These are phyloP conservation scores for Thelaira solivaga DNA, from an alignment of 2,888 invertebrate species.

Conservation along the genomic window DNA sequence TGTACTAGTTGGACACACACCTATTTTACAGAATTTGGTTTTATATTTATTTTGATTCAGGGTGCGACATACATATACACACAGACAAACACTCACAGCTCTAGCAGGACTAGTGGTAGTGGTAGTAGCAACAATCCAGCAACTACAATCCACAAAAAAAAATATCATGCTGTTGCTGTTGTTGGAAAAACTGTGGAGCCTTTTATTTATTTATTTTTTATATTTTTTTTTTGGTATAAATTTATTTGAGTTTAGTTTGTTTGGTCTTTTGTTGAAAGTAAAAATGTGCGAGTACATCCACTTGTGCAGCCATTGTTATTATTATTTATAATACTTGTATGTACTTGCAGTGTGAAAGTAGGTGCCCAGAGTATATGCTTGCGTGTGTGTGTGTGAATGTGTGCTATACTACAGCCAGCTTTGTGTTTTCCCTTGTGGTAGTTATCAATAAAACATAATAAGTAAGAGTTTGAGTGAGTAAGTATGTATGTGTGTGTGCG, in stretches of 20 bases:
- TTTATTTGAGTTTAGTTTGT: constrained; percentile 28
- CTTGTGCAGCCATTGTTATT: constrained; percentile 17
- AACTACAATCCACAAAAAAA: constrained; percentile 9
- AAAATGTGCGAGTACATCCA: neutral
- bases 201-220: neutral
- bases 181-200: constrained; percentile 14
- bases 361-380: neutral
- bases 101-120: neutral
- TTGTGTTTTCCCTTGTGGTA: constrained; percentile 1
- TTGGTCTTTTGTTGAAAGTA: constrained; percentile 17
- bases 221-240: constrained; percentile 14
- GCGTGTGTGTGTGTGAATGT: neutral
- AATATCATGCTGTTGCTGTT: constrained; percentile 21
- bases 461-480: too few species aligned
- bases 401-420: neutral
- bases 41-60: too few species aligned
- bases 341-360: neutral
- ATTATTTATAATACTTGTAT: constrained; percentile 21
- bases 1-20: too few species aligned
- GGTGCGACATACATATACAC: too few species aligned
- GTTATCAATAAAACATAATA: neutral
- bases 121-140: constrained; percentile 11
- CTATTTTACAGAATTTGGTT: too few species aligned
- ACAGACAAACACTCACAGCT: neutral
- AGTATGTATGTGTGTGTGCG: neutral